A percentile compares a stretch with the other conserved stretches of the same genome.
These are phyloP conservation scores for Cladopsammia gracilis DNA, from an alignment of 64 coral and sea anemone species.

Conservation along the genomic window DNA sequence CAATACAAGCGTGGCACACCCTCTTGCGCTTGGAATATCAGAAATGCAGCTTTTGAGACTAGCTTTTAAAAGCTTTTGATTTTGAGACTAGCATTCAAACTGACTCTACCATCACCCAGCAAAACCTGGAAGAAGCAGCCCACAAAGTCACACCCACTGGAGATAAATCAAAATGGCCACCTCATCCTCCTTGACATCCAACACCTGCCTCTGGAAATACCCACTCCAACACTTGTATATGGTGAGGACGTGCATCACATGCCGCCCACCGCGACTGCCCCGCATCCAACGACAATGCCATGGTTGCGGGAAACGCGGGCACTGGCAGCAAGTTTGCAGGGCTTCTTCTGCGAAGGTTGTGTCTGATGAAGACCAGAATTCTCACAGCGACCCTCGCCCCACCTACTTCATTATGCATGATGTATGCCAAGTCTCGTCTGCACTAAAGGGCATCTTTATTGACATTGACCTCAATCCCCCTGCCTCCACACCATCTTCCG, in stretches of 20 bases:
- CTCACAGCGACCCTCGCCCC: neutral
- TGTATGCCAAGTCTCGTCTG: neutral
- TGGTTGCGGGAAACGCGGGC: constrained; percentile 24
- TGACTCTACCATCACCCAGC: constrained; percentile 21
- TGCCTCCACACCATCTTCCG: too few species aligned
- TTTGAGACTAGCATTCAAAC: too few species aligned
- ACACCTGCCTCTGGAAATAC: neutral
- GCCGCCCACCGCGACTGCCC: constrained; percentile 4
- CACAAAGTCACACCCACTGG: constrained; percentile 38
- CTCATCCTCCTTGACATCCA: too few species aligned
- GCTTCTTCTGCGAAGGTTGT: constrained; percentile 26
- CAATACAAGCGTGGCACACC: too few species aligned
- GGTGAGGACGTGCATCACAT: constrained; percentile 21
- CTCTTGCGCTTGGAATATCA: too few species aligned
- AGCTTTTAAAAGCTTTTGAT: too few species aligned
- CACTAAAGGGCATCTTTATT: neutral
- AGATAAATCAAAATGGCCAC: neutral
- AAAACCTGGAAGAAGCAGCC: constrained; percentile 22
- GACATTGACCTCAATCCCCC: neutral
- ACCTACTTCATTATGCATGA: neutral
- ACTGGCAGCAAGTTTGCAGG: too few species aligned
- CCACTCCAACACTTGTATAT: neutral
- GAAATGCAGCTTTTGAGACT: too few species aligned
- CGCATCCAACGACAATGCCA: constrained; percentile 27
- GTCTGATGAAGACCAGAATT: neutral